Base-by-base conservation (phyloP, 2,888 invertebrate genomes). In the Branchellion lobata region DNA sequence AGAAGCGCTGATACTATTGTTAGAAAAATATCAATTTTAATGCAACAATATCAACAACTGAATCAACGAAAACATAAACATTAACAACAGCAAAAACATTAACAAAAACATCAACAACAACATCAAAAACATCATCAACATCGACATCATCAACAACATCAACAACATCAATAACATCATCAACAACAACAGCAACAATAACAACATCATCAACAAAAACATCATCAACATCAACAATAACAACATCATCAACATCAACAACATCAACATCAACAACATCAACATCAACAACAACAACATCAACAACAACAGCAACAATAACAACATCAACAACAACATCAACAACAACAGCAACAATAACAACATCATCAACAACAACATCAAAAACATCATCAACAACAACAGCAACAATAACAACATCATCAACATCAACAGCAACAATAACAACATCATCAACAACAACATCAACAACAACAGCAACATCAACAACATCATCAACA, bases 371-470 rank as follows among this genome's bases (percentile, higher is more conserved):
- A 29, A 8, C 29, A 68, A 14, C 29, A 68, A 14, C 29, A 29
- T 27, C 29, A 68, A 27, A 3, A 27, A 24, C 47, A 47, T 21
- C 27, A 40, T 73, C 51, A 47, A 14, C 74, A 27, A 40, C 11
- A 36, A n/a, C 72, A 29, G 11, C 27, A 47, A 29, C 74, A 27
- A 1, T 47, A 74, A 1, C 74, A 1, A 3, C n/a, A 74, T n/a
- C 74, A 27, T 74, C 47, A 74, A 1, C 74, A 74, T 11, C 74
- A n/a, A 0, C 74, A 74, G 11, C 74, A 74, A 24, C 51, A 74
- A n/a, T 47, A 40, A 11, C 51, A 51, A 24, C 34, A 51, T 51
- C 34, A 51, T 2, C 34, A 47, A 0, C 5, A 74, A n/a, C 27
- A 3, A 2, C 74, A 74, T 34, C 47, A 73, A 0, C 74, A 74